Evolutionary conservation across 2,888 invertebrate species (phyloP), one percentile per base, ranked within the genome.

Genomic region (Smittia sp.): DNA sequence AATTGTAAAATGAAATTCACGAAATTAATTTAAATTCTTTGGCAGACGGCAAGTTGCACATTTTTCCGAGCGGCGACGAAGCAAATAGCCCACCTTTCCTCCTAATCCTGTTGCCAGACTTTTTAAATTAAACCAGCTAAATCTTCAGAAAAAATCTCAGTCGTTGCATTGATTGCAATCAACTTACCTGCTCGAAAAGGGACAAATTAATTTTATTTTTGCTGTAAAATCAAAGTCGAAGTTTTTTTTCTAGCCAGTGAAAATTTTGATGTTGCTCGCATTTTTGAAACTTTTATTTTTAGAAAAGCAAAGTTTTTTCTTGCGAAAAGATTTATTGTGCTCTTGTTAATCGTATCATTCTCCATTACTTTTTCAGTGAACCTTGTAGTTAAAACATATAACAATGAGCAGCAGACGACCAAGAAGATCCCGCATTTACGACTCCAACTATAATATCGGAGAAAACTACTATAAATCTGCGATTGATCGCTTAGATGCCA

Each of bases 371-470:
- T 27, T 65, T 65, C 32, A 65, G 32, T 6, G 3, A 62, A 62
- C 20, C 20, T 62, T 20, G 62, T 20, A 65, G 24, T 25, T n/a
- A 25, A 27, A 67, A n/a, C 39, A 67, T 41, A 67, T 13, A 27
- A 73, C 39, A 46, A 73, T 73, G 73, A 65, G 65, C 41, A 65
- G 27, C 52, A 39, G 73, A 6, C 25, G 73, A 63, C 78, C 78
- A 74, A 76, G 92, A 78, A 88, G 90, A 80, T 93, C 93, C 27
- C 90, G 90, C 81, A 89, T 93, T 78, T 93, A 94, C 81, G 91
- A 93, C 79, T 91, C 91, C 81, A 93, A 93, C 82, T 93, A 92
- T 84, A 89, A 90, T 83, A 90, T 91, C 80, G 92, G 92, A 74
- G 90, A 93, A 82, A 90, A 90, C 78, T 91, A 92, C 81, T 93